phyloP scores from a whole-genome alignment of 2,888 invertebrate genomes.

The Synanthedon myopaeformis region DNA sequence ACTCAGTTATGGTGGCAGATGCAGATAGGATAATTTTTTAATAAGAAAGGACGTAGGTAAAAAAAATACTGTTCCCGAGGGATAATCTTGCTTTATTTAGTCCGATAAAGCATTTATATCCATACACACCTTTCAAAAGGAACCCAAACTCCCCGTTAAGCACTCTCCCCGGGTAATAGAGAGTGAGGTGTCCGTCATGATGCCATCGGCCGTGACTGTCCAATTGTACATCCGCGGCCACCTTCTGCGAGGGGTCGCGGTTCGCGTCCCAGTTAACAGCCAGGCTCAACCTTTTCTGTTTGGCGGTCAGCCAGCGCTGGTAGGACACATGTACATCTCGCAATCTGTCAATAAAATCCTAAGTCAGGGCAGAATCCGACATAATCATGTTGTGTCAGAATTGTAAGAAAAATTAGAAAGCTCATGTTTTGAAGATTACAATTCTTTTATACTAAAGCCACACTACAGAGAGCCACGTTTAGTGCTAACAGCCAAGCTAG shows the following conservation, averaged over 20 bases:
- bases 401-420: too few relatives aligned
- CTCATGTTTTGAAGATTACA: too few relatives aligned
- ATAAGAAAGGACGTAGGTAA: neutral
- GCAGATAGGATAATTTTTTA: neutral
- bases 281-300: conserved; percentile 75
- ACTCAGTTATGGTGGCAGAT: too few relatives aligned
- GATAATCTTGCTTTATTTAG: neutral
- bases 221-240: conserved; percentile 73
- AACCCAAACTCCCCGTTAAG: conserved; percentile 77
- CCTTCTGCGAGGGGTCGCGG: conserved; percentile 81
- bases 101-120: neutral
- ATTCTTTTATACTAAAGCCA: too few relatives aligned
- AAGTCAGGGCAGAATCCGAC: too few relatives aligned
- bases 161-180: conserved; percentile 82
- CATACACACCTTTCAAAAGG: conserved; percentile 53
- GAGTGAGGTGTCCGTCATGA: conserved; percentile 72
- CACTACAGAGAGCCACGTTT: too few relatives aligned
- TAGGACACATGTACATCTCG: conserved; percentile 80
- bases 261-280: conserved; percentile 90
- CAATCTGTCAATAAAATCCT: conserved; percentile 49
- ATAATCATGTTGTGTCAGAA: too few relatives aligned
- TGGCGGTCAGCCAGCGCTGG: conserved; percentile 70
- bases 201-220: conserved; percentile 72
- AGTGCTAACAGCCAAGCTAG: too few relatives aligned
- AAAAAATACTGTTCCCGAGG: neutral